Conservation (phyloP, 1,140 invertebrate genomes). For the Helicoverpa zea region DNA sequence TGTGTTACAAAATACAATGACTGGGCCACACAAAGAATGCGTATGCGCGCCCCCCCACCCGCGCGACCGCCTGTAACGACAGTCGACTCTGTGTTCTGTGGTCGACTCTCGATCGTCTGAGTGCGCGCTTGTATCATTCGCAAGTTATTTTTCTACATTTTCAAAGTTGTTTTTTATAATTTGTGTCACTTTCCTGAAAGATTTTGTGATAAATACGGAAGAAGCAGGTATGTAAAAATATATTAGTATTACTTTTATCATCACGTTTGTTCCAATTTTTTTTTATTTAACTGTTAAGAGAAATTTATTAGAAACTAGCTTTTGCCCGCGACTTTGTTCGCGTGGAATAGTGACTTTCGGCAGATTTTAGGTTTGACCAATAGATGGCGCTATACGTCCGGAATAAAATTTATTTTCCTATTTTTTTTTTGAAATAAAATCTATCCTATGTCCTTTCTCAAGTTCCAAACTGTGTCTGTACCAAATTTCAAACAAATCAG, state of each 20-base stretch:
- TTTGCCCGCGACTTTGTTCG: no score
- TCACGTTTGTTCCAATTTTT: background rate
- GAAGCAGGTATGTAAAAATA: slow-evolving; percentile 4
- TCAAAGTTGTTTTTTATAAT: background rate
- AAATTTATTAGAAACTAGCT: background rate
- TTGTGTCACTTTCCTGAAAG: background rate
- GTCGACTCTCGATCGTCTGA: slow-evolving; percentile 1
- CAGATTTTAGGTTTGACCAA: no score
- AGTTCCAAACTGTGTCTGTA: no score
- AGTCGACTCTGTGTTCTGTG: background rate
- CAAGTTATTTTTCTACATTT: slow-evolving; percentile 1
- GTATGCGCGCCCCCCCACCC: no score
- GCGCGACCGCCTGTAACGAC: background rate
- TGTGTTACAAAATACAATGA: background rate
- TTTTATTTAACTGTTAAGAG: background rate
- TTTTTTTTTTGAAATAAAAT: no score
- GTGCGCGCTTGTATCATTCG: background rate
- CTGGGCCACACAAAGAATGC: background rate
- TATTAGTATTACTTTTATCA: slow-evolving; percentile 2
- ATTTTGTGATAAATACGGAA: background rate
- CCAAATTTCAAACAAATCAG: no score
- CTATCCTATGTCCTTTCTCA: no score
- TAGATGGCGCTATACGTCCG: no score
- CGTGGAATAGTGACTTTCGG: no score
- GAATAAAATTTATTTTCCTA: no score